These are phyloP conservation scores for Eustalomyia histrio DNA, from an alignment of 2,888 invertebrate genomes.

Conservation along the genomic window DNA sequence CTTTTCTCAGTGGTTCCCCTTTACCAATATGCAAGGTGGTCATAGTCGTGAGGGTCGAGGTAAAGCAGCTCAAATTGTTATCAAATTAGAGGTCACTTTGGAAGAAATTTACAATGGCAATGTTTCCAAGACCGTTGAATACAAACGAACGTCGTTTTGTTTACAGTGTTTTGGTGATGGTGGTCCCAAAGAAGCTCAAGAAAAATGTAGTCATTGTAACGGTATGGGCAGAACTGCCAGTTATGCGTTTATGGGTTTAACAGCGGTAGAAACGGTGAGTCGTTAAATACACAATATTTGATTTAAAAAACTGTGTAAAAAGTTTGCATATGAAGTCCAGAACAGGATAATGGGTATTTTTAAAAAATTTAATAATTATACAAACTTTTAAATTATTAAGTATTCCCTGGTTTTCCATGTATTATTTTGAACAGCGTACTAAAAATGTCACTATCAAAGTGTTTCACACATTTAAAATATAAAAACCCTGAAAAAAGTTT, in stretches of 20 bases:
- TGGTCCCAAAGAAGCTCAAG: constrained; percentile 70
- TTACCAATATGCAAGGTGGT: constrained; percentile 81
- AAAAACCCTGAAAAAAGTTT: too few relatives aligned
- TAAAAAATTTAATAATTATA: too few relatives aligned
- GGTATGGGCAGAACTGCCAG: constrained; percentile 77
- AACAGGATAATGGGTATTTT: too few relatives aligned
- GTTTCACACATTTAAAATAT: too few relatives aligned
- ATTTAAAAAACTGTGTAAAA: too few relatives aligned
- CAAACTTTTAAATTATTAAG: too few relatives aligned
- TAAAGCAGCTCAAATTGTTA: constrained; percentile 85
- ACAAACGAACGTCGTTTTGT: constrained; percentile 74
- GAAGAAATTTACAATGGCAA: constrained; percentile 96
- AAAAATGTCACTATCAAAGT: too few relatives aligned
- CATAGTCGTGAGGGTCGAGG: constrained; percentile 83
- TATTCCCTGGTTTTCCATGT: too few relatives aligned
- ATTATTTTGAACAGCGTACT: too few relatives aligned
- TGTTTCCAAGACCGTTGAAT: constrained; percentile 81
- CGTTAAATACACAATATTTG: background rate
- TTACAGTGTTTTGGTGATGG: constrained; percentile 75
- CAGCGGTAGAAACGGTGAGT: constrained; percentile 81
- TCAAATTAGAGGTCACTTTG: constrained; percentile 90
- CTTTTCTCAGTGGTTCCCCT: constrained; percentile 85
- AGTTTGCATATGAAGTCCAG: too few relatives aligned
- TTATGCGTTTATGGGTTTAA: constrained; percentile 78
- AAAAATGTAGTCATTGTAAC: constrained; percentile 71